Evolutionary conservation across 2,888 invertebrate genomes (phyloP).

Genomic region (Drosophila yooni): DNA sequence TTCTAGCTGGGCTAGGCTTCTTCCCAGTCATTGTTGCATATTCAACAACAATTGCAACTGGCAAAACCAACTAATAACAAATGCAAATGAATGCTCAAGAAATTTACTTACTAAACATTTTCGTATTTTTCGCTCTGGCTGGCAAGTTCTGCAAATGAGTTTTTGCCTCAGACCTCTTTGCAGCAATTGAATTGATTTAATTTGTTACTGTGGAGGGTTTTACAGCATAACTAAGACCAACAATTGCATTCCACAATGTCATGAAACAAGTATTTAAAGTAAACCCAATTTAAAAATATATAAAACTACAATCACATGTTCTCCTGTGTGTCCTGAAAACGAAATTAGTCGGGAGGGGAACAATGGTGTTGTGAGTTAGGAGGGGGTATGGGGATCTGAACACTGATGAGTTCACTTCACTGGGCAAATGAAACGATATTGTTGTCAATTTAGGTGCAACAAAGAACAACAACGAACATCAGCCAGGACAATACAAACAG

Average conservation of each 20-base stretch:
- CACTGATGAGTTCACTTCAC: slow-evolving; percentile 79
- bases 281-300: slow-evolving; percentile 40
- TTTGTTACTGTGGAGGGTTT: slow-evolving; percentile 38
- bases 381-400: slow-evolving; percentile 34
- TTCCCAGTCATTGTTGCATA: slow-evolving; percentile 67
- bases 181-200: slow-evolving; percentile 73
- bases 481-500: slow-evolving; percentile 75
- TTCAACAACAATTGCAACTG: slow-evolving; percentile 77
- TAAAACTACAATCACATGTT: slow-evolving; percentile 23
- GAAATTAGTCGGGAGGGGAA: neutral
- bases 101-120: slow-evolving; percentile 68
- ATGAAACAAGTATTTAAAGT: slow-evolving; percentile 25
- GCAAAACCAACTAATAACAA: slow-evolving; percentile 77
- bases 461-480: slow-evolving; percentile 69
- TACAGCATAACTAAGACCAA: slow-evolving; percentile 36
- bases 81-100: slow-evolving; percentile 78
- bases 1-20: slow-evolving; percentile 48
- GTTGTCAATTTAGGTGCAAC: slow-evolving; percentile 80
- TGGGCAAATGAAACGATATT: slow-evolving; percentile 79
- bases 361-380: neutral
- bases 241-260: slow-evolving; percentile 33
- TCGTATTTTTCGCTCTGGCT: slow-evolving; percentile 52
- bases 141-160: slow-evolving; percentile 62
- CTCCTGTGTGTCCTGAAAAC: slow-evolving; percentile 35
- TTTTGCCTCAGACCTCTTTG: slow-evolving; percentile 21